Base-by-base conservation (phyloP, 2,797 vertebrate species). In the Bovichtus variegatus region DNA sequence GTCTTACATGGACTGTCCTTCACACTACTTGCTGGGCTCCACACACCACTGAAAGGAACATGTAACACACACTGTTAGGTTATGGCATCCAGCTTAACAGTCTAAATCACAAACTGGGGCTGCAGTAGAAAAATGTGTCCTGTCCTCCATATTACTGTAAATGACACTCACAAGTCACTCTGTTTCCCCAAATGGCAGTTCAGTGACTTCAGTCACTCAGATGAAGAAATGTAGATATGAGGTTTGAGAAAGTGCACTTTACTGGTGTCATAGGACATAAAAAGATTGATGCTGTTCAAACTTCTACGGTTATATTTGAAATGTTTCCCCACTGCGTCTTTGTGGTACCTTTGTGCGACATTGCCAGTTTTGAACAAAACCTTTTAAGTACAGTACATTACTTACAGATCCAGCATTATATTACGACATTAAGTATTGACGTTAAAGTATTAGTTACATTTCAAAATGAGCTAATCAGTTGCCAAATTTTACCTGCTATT, bases 1-100 rank as follows among this genome's bases (percentile, higher is more conserved):
- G 53, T 49, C 57, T 90, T 88, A 29, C 84, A 90, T 0, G 78
- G 86, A 34, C 82, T 80, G 74, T 94, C 93, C 86, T 92, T 94
- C 72, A 85, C 80, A 34, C 88, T 89, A 0, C 88, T 84, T 0
- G 49, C 54, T 10, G 93, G 90, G 54, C 91, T 91, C 75, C 66
- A 94, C 81, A 85, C 87, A 0, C 80, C 47, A 16, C 93, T 87
- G 74, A 8, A 72, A 29, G 25, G 2, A 43, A 27, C 41, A 27
- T 13, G 19, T 13, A 51, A 38, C 15, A 25, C 41, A n/a, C 0
- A 5, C 29, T 5, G 4, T 44, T 9, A 44, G 7, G 16, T 15
- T 23, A 8, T 4, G 1, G 9, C 8, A n/a, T n/a, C n/a, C n/a
- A n/a, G n/a, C n/a, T n/a, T n/a, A n/a, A n/a, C n/a, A n/a, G n/a